Evolutionary conservation across 2,888 invertebrate genomes (phyloP).

Genomic region (Sepiola atlantica): DNA sequence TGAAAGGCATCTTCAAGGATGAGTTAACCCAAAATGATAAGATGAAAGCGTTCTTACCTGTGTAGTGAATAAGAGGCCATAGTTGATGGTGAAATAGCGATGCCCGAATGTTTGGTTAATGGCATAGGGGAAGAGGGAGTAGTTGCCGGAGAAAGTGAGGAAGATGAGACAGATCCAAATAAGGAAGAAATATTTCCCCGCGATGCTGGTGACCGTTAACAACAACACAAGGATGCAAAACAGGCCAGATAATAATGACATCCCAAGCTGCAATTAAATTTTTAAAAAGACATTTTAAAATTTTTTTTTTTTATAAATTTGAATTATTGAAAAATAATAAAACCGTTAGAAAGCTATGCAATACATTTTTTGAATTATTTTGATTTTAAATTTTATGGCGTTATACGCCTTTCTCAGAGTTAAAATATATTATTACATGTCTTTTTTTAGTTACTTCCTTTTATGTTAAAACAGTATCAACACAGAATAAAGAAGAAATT

Average conservation of each 20-base stretch:
- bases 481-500: too few relatives aligned
- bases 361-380: too few relatives aligned
- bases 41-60: conserved; percentile 53
- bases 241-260: neutral
- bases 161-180: conserved; percentile 70
- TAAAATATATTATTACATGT: too few relatives aligned
- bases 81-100: conserved; percentile 63
- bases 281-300: neutral
- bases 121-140: conserved; percentile 70
- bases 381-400: too few relatives aligned
- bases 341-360: neutral
- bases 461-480: too few relatives aligned
- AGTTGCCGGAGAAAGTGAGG: conserved; percentile 70
- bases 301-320: neutral
- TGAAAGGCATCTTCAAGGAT: too few relatives aligned
- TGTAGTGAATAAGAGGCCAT: conserved; percentile 63
- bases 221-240: conserved; percentile 52
- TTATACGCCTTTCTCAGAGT: too few relatives aligned
- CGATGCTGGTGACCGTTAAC: conserved; percentile 53
- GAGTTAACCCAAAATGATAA: neutral
- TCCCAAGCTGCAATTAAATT: neutral
- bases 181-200: conserved; percentile 62
- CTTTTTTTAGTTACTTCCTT: too few relatives aligned
- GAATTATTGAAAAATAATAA: neutral
- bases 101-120: conserved; percentile 68